Conservation (phyloP, 1,140 invertebrate species). For the Holotrichia oblita region DNA sequence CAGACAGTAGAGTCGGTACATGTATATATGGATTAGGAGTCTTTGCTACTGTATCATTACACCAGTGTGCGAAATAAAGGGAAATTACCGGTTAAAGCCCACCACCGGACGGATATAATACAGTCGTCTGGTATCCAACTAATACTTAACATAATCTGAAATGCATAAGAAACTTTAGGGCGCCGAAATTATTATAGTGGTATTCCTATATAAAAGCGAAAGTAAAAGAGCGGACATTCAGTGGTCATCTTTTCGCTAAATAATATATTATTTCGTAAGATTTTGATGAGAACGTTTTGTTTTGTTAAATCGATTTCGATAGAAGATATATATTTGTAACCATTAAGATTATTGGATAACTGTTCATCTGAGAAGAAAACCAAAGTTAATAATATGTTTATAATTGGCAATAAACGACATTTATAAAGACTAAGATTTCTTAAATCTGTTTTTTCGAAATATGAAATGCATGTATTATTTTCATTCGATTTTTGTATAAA, state of each 20-base stretch:
- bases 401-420: too few relatives aligned
- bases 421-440: too few relatives aligned
- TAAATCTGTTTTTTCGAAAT: too few relatives aligned
- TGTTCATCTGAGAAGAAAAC: too few relatives aligned
- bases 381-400: too few relatives aligned
- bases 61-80: conserved; percentile 11
- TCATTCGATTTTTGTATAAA: too few relatives aligned
- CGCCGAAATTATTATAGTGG: not conserved
- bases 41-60: conserved; percentile 20
- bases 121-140: not conserved
- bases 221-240: not conserved
- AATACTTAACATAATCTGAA: conserved; percentile 18
- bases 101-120: not conserved
- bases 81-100: conserved; percentile 16
- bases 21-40: conserved; percentile 12
- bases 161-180: conserved; percentile 1
- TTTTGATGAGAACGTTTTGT: not conserved
- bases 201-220: not conserved
- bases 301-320: not conserved
- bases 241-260: not conserved
- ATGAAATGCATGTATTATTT: too few relatives aligned
- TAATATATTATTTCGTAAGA: not conserved
- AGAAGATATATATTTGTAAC: not conserved
- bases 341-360: not conserved
- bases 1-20: conserved; percentile 1